phyloP scores from a whole-genome alignment of 2,113 vertebrate genomes.

The Tapirus terrestris region DNA sequence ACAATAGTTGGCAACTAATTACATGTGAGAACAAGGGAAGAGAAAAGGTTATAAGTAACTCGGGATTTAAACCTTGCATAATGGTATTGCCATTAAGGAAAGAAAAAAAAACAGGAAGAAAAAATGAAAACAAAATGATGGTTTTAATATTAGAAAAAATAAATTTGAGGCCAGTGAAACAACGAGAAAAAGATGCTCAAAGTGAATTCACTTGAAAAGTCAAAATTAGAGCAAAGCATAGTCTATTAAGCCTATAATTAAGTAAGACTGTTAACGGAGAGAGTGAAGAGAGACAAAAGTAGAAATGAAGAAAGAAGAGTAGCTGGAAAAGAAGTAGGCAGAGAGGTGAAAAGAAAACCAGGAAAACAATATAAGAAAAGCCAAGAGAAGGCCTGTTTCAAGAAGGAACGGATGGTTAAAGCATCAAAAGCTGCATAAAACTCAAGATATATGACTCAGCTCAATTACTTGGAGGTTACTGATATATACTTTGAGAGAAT shows the following conservation, averaged over 20 bases:
- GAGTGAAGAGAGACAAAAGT: background rate
- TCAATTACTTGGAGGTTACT: background rate
- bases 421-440: background rate
- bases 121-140: background rate
- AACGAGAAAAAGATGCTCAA: background rate
- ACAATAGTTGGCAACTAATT: conserved; percentile 7
- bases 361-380: background rate
- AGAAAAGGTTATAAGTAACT: background rate
- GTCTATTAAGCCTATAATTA: background rate
- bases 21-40: background rate
- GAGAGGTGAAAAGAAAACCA: background rate
- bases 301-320: background rate
- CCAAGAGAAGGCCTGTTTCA: background rate
- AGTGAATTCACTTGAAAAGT: background rate
- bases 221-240: background rate
- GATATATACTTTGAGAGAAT: background rate
- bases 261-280: background rate
- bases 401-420: background rate
- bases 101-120: background rate
- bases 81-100: background rate
- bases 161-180: background rate
- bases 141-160: background rate
- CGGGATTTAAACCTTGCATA: background rate
- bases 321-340: background rate
- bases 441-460: too few relatives aligned